Evolutionary conservation across 2,888 invertebrate genomes (phyloP).

Genomic region (Cheilosia vulpina): DNA sequence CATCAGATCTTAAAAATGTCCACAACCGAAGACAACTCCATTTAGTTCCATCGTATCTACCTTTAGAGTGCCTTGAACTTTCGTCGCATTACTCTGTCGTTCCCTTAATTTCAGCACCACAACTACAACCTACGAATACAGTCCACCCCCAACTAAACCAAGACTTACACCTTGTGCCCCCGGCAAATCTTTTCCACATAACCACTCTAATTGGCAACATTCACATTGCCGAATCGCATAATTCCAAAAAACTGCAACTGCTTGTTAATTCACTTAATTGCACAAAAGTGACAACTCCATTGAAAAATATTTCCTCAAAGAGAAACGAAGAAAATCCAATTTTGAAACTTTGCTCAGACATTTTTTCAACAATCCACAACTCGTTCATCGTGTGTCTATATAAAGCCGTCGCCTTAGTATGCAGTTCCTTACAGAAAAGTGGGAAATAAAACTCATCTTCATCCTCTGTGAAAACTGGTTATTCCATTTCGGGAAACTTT

Average conservation of each 20-base stretch:
- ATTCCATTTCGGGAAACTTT: slow-evolving; percentile 43
- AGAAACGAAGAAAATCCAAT: slow-evolving; percentile 17
- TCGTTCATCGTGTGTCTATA: background rate
- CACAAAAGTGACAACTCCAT: slow-evolving; percentile 34
- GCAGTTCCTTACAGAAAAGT: background rate
- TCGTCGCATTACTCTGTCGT: too few relatives aligned
- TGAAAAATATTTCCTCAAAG: slow-evolving; percentile 19
- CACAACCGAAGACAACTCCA: too few relatives aligned
- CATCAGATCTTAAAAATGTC: too few relatives aligned
- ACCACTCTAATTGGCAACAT: background rate
- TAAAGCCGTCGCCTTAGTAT: background rate
- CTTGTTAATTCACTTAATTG: slow-evolving; percentile 27
- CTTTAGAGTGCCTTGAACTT: too few relatives aligned
- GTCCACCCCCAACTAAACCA: too few relatives aligned
- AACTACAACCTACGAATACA: too few relatives aligned
- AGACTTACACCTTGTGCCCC: background rate
- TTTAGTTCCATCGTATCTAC: too few relatives aligned
- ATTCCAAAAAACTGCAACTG: background rate
- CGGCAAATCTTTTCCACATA: background rate
- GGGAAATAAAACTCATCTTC: background rate
- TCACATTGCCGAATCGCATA: background rate
- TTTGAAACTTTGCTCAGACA: slow-evolving; percentile 34
- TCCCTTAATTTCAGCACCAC: too few relatives aligned
- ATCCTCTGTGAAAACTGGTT: slow-evolving; percentile 32
- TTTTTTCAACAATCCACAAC: background rate